Percentiles rank a stretch among this genome's conserved stretches.
Evolutionary conservation across 2,888 invertebrate species (phyloP).

Genomic region (Pogonocherus hispidulus): DNA sequence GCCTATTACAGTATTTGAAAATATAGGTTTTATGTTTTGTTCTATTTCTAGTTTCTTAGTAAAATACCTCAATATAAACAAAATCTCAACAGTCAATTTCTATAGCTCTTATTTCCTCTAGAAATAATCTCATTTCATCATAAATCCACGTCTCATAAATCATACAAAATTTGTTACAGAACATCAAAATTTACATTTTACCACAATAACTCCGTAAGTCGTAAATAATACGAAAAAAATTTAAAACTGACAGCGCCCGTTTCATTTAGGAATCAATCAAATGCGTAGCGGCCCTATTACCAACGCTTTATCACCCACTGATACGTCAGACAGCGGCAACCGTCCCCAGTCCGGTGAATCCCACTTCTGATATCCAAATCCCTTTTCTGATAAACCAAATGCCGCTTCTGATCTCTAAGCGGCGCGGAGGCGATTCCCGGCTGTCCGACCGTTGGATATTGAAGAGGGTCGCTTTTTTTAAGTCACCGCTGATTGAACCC

Average conservation of each 20-base stretch:
- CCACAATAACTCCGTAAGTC: too few relatives aligned
- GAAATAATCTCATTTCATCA: too few relatives aligned
- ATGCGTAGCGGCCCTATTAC: background rate
- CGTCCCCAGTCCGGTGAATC: background rate
- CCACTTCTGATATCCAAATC: background rate
- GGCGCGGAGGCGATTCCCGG: slow-evolving; percentile 17
- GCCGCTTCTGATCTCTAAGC: background rate
- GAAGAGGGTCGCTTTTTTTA: slow-evolving; percentile 48
- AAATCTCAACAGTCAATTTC: too few relatives aligned
- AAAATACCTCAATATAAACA: too few relatives aligned
- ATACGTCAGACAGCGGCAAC: background rate
- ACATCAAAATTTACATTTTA: too few relatives aligned
- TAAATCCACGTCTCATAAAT: too few relatives aligned
- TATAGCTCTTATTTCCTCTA: too few relatives aligned
- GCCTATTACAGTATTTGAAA: too few relatives aligned
- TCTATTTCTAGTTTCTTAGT: too few relatives aligned
- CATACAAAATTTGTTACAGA: too few relatives aligned
- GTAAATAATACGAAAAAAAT: background rate
- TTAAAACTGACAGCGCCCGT: background rate
- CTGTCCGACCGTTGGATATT: slow-evolving; percentile 50
- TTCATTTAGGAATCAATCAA: background rate
- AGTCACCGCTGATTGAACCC: slow-evolving; percentile 41
- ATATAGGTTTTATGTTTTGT: too few relatives aligned
- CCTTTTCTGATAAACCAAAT: background rate
- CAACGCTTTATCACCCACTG: background rate